A percentile compares a stretch with the other conserved stretches of the same genome.
phyloP scores from a whole-genome alignment of 2,888 invertebrate species.

The Eretmocerus hayati region DNA sequence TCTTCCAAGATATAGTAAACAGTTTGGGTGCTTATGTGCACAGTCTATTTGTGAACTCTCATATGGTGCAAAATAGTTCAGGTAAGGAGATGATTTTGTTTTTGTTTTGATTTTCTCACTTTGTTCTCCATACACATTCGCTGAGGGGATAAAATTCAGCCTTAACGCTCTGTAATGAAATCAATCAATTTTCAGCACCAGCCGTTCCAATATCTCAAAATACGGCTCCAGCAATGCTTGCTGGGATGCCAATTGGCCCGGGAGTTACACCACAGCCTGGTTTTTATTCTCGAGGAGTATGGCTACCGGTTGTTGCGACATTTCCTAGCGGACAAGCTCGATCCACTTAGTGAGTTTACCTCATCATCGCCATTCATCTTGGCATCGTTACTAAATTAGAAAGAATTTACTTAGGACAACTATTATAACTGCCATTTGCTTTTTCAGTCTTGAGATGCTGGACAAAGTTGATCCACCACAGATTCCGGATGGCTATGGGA shows the following conservation, averaged over 20 bases:
- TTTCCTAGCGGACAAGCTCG: slow-evolving; percentile 81
- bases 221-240: slow-evolving; percentile 58
- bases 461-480: slow-evolving; percentile 91
- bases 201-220: slow-evolving; percentile 53
- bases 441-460: slow-evolving; percentile 66
- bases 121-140: too few species aligned
- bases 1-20: slow-evolving; percentile 91
- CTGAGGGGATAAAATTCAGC: too few species aligned
- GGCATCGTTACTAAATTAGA: too few species aligned
- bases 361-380: too few species aligned
- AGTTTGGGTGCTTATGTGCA: slow-evolving; percentile 91
- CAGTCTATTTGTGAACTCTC: slow-evolving; percentile 74
- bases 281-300: slow-evolving; percentile 87
- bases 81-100: slow-evolving; percentile 24
- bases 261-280: slow-evolving; percentile 83
- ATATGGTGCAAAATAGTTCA: slow-evolving; percentile 51
- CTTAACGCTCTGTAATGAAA: slow-evolving; percentile 13
- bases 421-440: too few species aligned
- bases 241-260: slow-evolving; percentile 63
- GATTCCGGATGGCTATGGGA: slow-evolving; percentile 95
- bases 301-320: slow-evolving; percentile 81
- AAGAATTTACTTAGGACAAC: too few species aligned
- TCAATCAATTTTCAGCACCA: slow-evolving; percentile 29
- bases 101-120: neutral
- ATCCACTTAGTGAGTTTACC: slow-evolving; percentile 80